Base-by-base conservation (phyloP, 2,888 invertebrate species). In the Scrobipalpa atriplicella region DNA sequence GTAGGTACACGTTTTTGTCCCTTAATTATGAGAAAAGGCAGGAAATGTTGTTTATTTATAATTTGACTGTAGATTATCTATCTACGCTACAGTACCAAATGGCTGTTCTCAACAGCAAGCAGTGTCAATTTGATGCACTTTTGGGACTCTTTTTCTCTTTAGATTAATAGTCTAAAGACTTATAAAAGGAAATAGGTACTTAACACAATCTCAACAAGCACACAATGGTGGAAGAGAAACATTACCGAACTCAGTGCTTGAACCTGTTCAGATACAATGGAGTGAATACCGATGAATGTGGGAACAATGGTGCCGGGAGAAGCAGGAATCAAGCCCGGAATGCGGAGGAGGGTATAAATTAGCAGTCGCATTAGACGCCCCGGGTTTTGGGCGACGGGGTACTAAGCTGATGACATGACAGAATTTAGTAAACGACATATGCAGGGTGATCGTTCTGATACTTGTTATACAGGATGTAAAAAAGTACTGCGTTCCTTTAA, bases 301-400 rank as follows among this genome's bases (percentile, higher is more conserved):
- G 66, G 68, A 67, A 71, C 69, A 72, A 72, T 71, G 67, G 69
- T 71, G 64, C 67, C 67, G 67, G 68, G 69, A 68, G 73, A 71
- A 72, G 71, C 72, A 68, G 67, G 67, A 69, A 75, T 74, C 75
- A 75, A 71, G 74, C 69, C 52, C 67, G 69, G 73, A 66, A 63
- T 70, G n/a, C 68, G 56, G 67, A 68, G 69, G 64, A 66, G 69
- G 72, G 68, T 62, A 76, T 78, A 75, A 74, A 78, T 77, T 76
- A 72, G 70, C 66, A 68, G 67, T 69, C 69, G 71, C 75, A 72
- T 74, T 77, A 74, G 74, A 67, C 67, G 68, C 69, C 66, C 68
- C 72, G 68, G 60, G 64, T 21, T 29, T 29, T 29, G 29, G 5
- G 29, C 2, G 29, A 5, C 29, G 29, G 29, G 29, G 29, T 2